Percentiles rank a stretch among this genome's conserved stretches.
Conservation (phyloP, 2,797 vertebrate species). For the Urosaurus nigricauda region DNA sequence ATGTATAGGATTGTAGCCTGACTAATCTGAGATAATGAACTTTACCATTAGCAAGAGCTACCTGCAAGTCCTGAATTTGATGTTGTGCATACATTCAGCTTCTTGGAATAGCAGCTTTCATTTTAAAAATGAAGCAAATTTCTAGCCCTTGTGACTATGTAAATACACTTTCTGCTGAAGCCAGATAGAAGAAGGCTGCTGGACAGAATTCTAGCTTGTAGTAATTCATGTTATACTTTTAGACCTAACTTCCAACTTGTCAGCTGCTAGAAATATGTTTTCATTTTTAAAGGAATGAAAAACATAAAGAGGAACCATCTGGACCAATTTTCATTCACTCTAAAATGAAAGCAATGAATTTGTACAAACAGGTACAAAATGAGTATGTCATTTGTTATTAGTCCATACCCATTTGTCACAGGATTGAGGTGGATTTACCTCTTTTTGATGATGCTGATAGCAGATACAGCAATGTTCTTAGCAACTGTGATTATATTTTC, state of each 20-base stretch:
- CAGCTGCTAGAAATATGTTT: neutral
- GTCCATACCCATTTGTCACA: neutral
- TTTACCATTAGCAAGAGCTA: no score
- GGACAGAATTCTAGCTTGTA: neutral
- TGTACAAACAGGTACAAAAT: neutral
- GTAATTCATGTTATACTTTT: neutral
- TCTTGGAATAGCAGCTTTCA: no score
- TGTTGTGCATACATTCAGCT: no score
- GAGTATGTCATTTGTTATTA: neutral
- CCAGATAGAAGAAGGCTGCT: no score
- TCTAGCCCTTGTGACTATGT: no score
- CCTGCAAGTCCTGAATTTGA: no score
- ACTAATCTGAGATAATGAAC: neutral
- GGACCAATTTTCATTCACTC: neutral
- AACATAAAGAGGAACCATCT: neutral
- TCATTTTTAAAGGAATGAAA: neutral
- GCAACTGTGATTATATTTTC: neutral
- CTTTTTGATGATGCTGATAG: neutral
- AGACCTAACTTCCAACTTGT: no score
- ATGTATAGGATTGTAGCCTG: neutral
- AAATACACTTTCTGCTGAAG: no score
- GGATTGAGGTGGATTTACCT: neutral
- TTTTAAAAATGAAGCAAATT: no score
- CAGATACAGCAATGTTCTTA: neutral
- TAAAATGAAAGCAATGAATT: neutral